These are phyloP conservation scores for Flexamia atlantica DNA, from an alignment of 2,888 invertebrate species.

Conservation along the genomic window DNA sequence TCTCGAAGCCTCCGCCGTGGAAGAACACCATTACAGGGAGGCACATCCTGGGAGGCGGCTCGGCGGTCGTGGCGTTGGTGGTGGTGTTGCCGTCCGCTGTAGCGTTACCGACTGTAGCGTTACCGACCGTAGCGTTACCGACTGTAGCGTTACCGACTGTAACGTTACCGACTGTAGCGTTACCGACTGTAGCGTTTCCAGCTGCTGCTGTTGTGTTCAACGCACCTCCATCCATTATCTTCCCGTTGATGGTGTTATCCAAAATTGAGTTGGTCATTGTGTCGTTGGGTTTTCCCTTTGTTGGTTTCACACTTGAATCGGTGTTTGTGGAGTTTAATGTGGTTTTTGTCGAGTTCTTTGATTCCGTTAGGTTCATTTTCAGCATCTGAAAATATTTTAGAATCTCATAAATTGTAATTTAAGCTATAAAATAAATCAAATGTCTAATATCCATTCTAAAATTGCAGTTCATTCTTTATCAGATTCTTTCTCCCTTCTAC, in stretches of 20 bases:
- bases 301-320: not conserved
- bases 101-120: not conserved
- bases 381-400: slow-evolving; percentile 1
- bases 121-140: not conserved
- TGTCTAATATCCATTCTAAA: too few relatives aligned
- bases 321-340: not conserved
- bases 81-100: not conserved
- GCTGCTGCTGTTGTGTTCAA: not conserved
- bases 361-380: not conserved
- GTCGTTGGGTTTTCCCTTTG: not conserved
- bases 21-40: slow-evolving; percentile 75
- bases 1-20: slow-evolving; percentile 79
- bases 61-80: not conserved
- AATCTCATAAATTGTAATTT: too few relatives aligned
- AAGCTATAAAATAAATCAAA: too few relatives aligned
- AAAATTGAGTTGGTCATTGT: not conserved
- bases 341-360: not conserved
- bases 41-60: slow-evolving; percentile 13
- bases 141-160: not conserved
- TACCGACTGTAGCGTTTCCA: not conserved
- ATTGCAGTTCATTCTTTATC: too few relatives aligned
- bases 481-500: too few relatives aligned
- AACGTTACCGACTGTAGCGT: not conserved
- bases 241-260: not conserved
- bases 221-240: not conserved